Percentiles rank a stretch among this genome's conserved stretches.
phyloP scores from a whole-genome alignment of 2,797 vertebrate species.

The Hippoglossus hippoglossus region DNA sequence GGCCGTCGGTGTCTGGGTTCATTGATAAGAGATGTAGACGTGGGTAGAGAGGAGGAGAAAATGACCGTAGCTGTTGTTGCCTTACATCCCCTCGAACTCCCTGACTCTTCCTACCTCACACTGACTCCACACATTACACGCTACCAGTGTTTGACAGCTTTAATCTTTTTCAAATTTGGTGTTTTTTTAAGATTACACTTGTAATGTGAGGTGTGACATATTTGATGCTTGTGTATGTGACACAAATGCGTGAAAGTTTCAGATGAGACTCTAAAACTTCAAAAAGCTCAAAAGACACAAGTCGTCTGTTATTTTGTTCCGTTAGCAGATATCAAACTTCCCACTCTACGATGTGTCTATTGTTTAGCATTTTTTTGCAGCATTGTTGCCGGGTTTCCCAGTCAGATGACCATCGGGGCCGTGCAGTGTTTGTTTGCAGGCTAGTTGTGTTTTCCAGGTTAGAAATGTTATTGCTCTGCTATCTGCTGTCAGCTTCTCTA shows the following conservation, averaged over 20 bases:
- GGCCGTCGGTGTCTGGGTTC: constrained; percentile 65
- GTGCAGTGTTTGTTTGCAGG: constrained; percentile 15
- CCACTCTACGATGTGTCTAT: constrained; percentile 9
- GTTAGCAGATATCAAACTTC: not conserved
- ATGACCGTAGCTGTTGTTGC: too few species aligned
- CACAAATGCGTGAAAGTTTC: constrained; percentile 1
- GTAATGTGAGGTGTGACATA: constrained; percentile 1
- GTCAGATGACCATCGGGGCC: constrained; percentile 40
- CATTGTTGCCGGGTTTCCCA: constrained; percentile 36
- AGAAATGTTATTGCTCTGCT: constrained; percentile 26
- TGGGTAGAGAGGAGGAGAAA: constrained; percentile 8
- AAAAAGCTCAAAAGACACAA: not conserved
- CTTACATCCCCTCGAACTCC: too few species aligned
- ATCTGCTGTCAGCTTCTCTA: constrained; percentile 33
- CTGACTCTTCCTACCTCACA: too few species aligned
- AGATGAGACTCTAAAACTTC: not conserved
- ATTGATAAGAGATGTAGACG: constrained; percentile 77
- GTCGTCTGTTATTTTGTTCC: not conserved
- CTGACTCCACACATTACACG: not conserved
- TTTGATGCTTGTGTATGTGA: not conserved
- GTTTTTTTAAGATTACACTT: not conserved
- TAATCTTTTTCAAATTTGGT: not conserved
- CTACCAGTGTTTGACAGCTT: constrained; percentile 4
- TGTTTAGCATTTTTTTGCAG: constrained; percentile 39
- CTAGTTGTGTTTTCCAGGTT: constrained; percentile 19